Evolutionary conservation across 2,888 invertebrate genomes (phyloP), one percentile per base, ranked within the genome.

Genomic region (Sepiola atlantica): DNA sequence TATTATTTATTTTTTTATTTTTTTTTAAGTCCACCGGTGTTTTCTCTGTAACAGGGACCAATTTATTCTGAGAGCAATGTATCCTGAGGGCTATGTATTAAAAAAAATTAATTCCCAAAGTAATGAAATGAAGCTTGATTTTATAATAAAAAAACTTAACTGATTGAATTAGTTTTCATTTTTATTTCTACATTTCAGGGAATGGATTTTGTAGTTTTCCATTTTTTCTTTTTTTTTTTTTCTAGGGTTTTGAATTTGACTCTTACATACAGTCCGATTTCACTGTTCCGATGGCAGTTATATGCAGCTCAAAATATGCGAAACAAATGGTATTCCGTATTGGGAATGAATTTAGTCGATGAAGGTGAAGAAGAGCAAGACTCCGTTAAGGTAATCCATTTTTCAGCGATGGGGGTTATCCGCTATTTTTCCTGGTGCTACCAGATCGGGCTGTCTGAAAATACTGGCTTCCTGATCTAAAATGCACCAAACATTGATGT

Each of bases 271-370:
- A 96, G 99, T 97, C 99, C 99, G 0, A 97, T 99, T 95, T 99
- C 99, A 94, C 98, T 99, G 96, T 99, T 99, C 97, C 99, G 99
- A 97, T 99, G 99, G 99, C 99, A 99, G 97, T 97, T 99, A 96
- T 99, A 99, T 97, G 98, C 99, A 6, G 99, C 99, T 16, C 99
- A 99, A 97, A 98, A 98, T 77, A 99, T 99, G 98, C 98, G 98
- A 96, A 98, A 98, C 96, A 98, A 98, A 97, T 98, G 99, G 98
- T 97, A 97, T 94, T 98, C 98, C 95, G 97, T 97, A 95, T 95
- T 98, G 95, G 98, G 98, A 0, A 95, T 96, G 12, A 97, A 97
- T 90, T 95, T 97, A 98, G 97, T 97, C 95, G 98, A 98, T 94
- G 98, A 98, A 94, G 98, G 98, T 18, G 98, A 98, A 93, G 97